These are phyloP conservation scores for Gopherus evgoodei DNA, from an alignment of 2,113 vertebrate species.

Conservation along the genomic window DNA sequence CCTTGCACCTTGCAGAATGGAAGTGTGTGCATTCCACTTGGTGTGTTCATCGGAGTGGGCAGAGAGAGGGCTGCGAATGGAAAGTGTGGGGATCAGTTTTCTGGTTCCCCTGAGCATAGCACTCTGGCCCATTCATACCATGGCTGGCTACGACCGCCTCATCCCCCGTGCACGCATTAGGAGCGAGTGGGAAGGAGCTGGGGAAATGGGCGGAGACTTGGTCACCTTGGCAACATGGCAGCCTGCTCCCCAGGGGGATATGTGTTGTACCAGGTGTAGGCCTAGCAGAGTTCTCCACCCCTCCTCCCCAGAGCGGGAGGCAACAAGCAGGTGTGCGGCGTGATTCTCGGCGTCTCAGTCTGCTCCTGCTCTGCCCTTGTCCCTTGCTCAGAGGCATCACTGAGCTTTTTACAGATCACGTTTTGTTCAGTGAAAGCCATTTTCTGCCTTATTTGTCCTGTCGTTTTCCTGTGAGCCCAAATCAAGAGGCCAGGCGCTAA, in stretches of 20 bases:
- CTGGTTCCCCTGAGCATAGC: background rate
- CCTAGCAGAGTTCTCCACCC: background rate
- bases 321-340: background rate
- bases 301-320: background rate
- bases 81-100: accelerated
- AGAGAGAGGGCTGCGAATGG: accelerated
- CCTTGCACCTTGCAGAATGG: background rate
- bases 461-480: background rate
- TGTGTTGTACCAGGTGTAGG: background rate
- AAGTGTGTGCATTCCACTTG: background rate
- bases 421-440: background rate
- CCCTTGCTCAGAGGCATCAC: background rate
- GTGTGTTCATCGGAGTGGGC: background rate
- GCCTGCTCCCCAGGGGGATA: background rate
- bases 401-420: background rate
- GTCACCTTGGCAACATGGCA: background rate
- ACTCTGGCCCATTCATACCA: accelerated
- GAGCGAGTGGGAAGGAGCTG: accelerated
- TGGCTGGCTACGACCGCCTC: accelerated
- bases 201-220: accelerated
- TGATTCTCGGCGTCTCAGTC: background rate
- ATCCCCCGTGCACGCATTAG: background rate
- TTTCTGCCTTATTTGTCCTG: background rate
- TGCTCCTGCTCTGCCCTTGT: background rate
- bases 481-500: background rate